Base-by-base conservation (phyloP, 2,113 vertebrate species). In the Meleagris gallopavo region DNA sequence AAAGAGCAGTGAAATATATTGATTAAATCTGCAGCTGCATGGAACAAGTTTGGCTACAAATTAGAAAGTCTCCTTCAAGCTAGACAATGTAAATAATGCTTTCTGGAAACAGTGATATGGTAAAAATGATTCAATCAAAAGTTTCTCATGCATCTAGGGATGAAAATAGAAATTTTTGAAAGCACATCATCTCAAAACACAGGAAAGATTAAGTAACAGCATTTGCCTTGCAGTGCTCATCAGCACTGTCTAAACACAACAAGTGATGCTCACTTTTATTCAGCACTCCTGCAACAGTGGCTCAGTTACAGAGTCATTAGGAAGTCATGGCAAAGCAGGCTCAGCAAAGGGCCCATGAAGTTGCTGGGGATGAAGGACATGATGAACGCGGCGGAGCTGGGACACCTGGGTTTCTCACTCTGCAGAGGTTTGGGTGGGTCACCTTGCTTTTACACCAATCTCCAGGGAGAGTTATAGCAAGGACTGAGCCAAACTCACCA, bases 331-430 rank as follows among this genome's bases (percentile, higher is more conserved):
- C 27, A 6, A 71, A 83, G 6, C 7, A 65, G 77, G 34, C 9
- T 46, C 55, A 92, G 58, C 52, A 82, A 21, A 77, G 24, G 43
- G 10, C 54, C 12, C 22, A 20, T 15, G 9, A 32, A 69, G 18
- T 3, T 1, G 0, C 50, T 14, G 3, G 4, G 8, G 11, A 10
- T 62, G n/a, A 62, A 73, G 13, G 2, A 71, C 41, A 24, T 0
- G 0, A 75, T 46, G 46, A 86, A n/a, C n/a, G 32, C 15, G 12
- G 45, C 21, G 0, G 1, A 57, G 45, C 22, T 19, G 7, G 61
- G 38, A 66, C 3, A 74, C 3, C 6, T 6, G 20, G 2, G 2
- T 25, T 43, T 75, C 27, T 40, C 64, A 34, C 18, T 41, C 46
- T 22, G 24, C 4, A 73, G 27, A 76, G 0, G 2, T 40, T 2